Conservation (phyloP, 1,140 invertebrate species). For the Venturia canescens region DNA sequence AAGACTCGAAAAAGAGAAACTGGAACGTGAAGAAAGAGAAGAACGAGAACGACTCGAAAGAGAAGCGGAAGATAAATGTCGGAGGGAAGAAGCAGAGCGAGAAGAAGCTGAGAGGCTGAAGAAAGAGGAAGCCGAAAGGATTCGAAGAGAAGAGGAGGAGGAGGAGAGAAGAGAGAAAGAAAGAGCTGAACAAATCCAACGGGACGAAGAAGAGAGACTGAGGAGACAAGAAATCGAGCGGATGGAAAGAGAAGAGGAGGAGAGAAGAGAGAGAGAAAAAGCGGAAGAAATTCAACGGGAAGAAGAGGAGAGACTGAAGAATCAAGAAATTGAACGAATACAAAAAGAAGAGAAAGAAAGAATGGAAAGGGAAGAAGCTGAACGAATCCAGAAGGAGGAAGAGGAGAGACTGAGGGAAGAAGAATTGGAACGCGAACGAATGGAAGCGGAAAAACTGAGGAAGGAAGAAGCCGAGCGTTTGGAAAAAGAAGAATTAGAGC, state of each 20-base stretch:
- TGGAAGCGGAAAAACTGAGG: conserved; percentile 20
- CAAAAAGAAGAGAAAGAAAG: conserved; percentile 46
- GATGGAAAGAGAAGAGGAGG: conserved; percentile 31
- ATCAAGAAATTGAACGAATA: conserved; percentile 28
- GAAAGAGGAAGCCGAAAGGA: conserved; percentile 49
- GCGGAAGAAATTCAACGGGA: conserved; percentile 27
- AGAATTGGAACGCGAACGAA: background rate
- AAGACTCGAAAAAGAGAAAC: conserved; percentile 46
- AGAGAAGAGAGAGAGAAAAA: conserved; percentile 35
- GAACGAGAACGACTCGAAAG: conserved; percentile 40
- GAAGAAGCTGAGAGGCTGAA: conserved; percentile 37
- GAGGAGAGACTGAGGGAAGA: background rate
- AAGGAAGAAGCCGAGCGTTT: conserved; percentile 53
- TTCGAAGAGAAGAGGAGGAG: conserved; percentile 3
- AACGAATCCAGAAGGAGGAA: background rate
- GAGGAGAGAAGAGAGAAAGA: conserved; percentile 26
- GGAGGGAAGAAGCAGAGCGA: conserved; percentile 52
- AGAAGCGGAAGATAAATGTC: conserved; percentile 39
- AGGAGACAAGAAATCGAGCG: conserved; percentile 26
- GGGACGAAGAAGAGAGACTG: conserved; percentile 18
- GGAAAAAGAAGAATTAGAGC: conserved; percentile 31
- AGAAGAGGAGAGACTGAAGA: conserved; percentile 30
- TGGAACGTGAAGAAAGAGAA: conserved; percentile 47
- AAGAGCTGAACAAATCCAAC: conserved; percentile 21
- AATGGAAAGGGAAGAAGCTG: conserved; percentile 12